Evolutionary conservation across 2,113 vertebrate genomes (phyloP).

Genomic region (Cyprinus carpio): DNA sequence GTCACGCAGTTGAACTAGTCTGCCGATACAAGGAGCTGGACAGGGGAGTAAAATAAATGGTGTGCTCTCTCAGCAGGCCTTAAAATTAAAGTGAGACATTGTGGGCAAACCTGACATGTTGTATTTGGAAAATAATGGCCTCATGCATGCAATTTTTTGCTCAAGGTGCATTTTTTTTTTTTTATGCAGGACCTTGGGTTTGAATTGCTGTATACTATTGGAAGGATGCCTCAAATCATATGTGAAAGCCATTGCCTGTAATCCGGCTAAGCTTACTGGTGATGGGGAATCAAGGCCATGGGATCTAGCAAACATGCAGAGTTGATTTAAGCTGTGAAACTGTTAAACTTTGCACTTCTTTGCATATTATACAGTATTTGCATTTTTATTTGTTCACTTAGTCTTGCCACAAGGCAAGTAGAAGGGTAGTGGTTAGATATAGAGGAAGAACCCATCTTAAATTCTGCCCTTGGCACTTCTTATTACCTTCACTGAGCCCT

Average conservation of each 20-base stretch:
- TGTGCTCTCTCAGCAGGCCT: conserved; percentile 41
- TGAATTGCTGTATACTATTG: conserved; percentile 18
- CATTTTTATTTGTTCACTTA: not conserved
- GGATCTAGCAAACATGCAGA: conserved; percentile 20
- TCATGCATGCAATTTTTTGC: not conserved
- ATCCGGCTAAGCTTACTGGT: conserved; percentile 53
- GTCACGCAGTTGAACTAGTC: conserved; percentile 18
- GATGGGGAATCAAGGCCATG: conserved; percentile 24
- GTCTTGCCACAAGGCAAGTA: not conserved
- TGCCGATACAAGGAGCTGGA: conserved; percentile 24
- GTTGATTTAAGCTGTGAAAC: not conserved
- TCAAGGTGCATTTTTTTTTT: not conserved
- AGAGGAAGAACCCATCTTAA: not conserved
- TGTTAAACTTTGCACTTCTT: no score
- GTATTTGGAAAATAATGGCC: conserved; percentile 16
- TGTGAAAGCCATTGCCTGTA: conserved; percentile 44
- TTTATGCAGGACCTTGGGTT: not conserved
- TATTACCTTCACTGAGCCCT: not conserved
- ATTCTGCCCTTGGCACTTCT: not conserved
- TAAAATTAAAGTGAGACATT: conserved; percentile 32
- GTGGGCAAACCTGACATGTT: conserved; percentile 6
- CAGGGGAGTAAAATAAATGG: conserved; percentile 17
- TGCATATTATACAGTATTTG: not conserved
- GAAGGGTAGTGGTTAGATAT: not conserved
- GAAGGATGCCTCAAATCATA: conserved; percentile 23